Evolutionary conservation across 2,113 vertebrate genomes (phyloP).

Genomic region (Physeter macrocephalus): DNA sequence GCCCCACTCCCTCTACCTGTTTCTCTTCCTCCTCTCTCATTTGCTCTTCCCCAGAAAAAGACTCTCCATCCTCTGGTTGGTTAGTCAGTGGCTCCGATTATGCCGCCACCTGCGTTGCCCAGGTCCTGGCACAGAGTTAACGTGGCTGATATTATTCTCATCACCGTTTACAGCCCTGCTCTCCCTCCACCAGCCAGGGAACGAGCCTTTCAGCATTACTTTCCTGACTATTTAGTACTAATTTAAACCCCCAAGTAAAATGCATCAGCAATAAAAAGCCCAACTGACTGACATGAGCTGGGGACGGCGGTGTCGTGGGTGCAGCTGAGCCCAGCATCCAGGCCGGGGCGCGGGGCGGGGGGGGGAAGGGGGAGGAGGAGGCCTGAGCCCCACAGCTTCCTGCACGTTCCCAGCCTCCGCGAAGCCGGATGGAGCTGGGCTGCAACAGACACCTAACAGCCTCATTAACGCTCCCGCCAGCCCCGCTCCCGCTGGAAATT

Average conservation of each 20-base stretch:
- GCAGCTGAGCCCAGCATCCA: not conserved
- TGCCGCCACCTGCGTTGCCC: accelerated
- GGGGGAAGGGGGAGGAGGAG: not conserved
- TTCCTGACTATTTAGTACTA: constrained; percentile 14
- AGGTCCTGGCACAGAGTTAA: not conserved
- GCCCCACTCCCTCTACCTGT: not conserved
- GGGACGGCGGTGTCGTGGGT: accelerated
- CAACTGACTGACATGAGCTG: not conserved
- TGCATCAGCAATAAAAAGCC: not conserved
- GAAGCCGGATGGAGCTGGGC: not conserved
- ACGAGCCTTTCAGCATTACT: not conserved
- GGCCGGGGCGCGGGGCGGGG: too few relatives aligned
- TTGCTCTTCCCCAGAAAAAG: not conserved
- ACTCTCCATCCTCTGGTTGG: not conserved
- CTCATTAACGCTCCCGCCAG: not conserved
- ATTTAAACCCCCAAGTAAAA: constrained; percentile 29
- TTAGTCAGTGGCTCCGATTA: not conserved
- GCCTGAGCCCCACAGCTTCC: not conserved
- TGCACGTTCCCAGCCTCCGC: not conserved
- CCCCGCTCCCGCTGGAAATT: not conserved
- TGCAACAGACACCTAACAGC: not conserved
- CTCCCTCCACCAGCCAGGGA: not conserved
- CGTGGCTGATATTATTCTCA: not conserved
- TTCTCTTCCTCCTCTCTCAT: not conserved
- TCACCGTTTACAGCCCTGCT: not conserved